Conservation (phyloP, 2,113 vertebrate species). For the Brienomyrus brachyistius region DNA sequence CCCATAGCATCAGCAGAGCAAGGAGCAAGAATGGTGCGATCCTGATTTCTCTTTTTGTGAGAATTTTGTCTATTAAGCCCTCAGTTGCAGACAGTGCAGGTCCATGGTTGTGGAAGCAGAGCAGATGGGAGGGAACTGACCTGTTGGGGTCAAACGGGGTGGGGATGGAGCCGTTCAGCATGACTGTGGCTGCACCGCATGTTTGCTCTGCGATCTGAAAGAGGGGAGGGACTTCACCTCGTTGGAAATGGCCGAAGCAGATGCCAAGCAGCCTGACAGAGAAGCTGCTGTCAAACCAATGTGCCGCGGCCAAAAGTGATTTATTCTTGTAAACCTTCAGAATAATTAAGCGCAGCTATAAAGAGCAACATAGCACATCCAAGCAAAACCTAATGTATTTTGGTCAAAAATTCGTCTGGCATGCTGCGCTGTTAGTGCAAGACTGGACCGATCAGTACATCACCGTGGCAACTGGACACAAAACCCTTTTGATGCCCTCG, state of each 20-base stretch:
- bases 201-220: constrained; percentile 73
- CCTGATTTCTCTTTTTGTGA: not conserved
- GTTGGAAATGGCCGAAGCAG: not conserved
- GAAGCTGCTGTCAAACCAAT: not conserved
- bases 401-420: not conserved
- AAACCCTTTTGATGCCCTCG: constrained; percentile 45
- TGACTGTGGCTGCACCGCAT: constrained; percentile 66
- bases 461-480: constrained; percentile 49
- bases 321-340: not conserved
- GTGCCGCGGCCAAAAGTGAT: not conserved
- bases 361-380: not conserved
- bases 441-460: constrained; percentile 25
- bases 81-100: not conserved
- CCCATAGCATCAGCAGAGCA: not conserved
- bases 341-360: not conserved
- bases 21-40: not conserved
- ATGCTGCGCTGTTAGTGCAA: constrained; percentile 22
- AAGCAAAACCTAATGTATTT: not conserved
- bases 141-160: constrained; percentile 59
- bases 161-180: constrained; percentile 69
- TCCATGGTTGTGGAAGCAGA: not conserved
- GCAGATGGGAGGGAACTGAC: constrained; percentile 41
- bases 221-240: constrained; percentile 5
- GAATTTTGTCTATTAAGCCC: not conserved
- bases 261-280: not conserved